Evolutionary conservation across 2,113 vertebrate species (phyloP), one percentile per base, ranked within the genome.

Genomic region (Rhagologus leucostigma): DNA sequence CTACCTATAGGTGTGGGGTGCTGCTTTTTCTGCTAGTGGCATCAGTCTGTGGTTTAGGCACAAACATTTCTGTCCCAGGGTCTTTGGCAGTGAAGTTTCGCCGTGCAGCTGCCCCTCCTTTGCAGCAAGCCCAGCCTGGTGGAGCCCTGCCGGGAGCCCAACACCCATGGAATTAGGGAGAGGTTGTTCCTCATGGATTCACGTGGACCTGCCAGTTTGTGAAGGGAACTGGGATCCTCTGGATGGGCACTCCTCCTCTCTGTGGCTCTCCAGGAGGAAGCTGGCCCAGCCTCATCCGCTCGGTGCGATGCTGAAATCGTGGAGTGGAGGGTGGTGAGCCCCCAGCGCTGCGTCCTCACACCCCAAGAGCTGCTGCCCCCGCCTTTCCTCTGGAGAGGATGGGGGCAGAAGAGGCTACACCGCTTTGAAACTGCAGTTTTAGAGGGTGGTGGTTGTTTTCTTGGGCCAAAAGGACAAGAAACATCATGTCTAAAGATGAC

Each of bases 401-500:
- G 12, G 32, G 32, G 39, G 19, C 9, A 59, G 27, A 65, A 91
- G 21, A 24, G 76, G 46, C 32, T 55, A 16, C 4, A 2, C 49
- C 2, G 2, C 88, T 41, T 81, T 86, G 24, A 68, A 82, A 77
- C 67, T 7, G 10, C 87, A 60, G 39, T 13, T 93, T 81, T 37
- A 19, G 90, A 91, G 50, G 37, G 70, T 88, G 83, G 76, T 95
- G 55, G 87, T 84, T 97, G 93, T 96, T 98, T 97, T 95, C 93
- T 93, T 75, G 89, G 84, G 95, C 90, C 15, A 35, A 94, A 96
- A 96, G 19, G 87, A 93, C 95, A 96, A 97, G 96, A 97, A 97
- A 97, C 94, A 59, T 97, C 83, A 65, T 71, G 97, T 97, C 96
- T 95, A 18, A 97, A 90, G 94, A 98, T 98, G 98, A 99, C 98